These are phyloP conservation scores for Samia ricini DNA, from an alignment of 1,140 invertebrate genomes.

Conservation along the genomic window DNA sequence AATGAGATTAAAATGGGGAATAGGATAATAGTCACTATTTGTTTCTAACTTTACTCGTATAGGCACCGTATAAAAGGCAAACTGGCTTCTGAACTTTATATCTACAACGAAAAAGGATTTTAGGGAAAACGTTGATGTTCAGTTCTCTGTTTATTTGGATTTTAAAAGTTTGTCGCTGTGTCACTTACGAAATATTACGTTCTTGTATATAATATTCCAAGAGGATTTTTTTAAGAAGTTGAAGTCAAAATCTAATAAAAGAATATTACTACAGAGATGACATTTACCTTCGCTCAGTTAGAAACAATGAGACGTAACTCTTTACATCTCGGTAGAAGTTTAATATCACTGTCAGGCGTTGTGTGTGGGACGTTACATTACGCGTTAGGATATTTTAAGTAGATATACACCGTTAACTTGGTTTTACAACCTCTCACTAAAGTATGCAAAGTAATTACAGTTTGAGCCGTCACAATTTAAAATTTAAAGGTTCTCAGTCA, in stretches of 20 bases:
- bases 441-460: not conserved
- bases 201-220: not conserved
- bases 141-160: constrained; percentile 23
- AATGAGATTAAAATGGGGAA: not conserved
- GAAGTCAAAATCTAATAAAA: not conserved
- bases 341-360: constrained; percentile 8
- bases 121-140: constrained; percentile 18
- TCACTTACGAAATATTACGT: not conserved
- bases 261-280: constrained; percentile 19
- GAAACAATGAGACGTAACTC: constrained; percentile 39
- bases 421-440: not conserved
- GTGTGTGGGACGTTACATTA: constrained; percentile 2
- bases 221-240: not conserved
- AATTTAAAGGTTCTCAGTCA: constrained; percentile 39
- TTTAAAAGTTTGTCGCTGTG: constrained; percentile 10
- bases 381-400: not conserved
- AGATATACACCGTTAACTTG: constrained; percentile 2
- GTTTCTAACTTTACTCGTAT: not conserved
- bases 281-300: constrained; percentile 31
- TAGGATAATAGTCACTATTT: too few species aligned
- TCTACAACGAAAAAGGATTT: constrained; percentile 18
- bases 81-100: constrained; percentile 27
- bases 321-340: constrained; percentile 11
- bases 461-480: not conserved
- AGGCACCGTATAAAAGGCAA: constrained; percentile 14